These are phyloP conservation scores for Drosophila dives DNA, from an alignment of 2,888 invertebrate species.

Conservation along the genomic window DNA sequence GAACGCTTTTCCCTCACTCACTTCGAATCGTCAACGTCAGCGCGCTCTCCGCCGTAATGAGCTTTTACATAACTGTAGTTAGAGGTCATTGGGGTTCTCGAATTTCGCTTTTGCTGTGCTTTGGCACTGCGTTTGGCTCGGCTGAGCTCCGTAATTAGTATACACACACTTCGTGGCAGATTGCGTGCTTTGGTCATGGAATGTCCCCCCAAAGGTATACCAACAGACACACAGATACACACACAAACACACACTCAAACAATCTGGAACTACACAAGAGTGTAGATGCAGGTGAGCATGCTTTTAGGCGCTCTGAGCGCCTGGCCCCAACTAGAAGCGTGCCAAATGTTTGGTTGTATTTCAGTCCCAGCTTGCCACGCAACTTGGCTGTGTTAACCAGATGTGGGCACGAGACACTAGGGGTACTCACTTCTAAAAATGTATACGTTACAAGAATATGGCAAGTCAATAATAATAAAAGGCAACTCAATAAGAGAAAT, in stretches of 20 bases:
- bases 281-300: conserved; percentile 49
- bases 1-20: neutral
- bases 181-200: conserved; percentile 59
- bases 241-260: conserved; percentile 18
- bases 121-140: conserved; percentile 16
- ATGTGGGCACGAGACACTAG: conserved; percentile 12
- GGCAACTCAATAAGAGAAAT: neutral
- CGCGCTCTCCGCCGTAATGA: conserved; percentile 53
- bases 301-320: conserved; percentile 76
- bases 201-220: conserved; percentile 21
- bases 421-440: conserved; percentile 10
- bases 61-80: conserved; percentile 57
- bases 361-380: conserved; percentile 42
- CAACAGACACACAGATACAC: conserved; percentile 13
- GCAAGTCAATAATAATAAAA: neutral
- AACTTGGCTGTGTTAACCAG: conserved; percentile 12
- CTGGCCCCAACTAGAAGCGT: conserved; percentile 62
- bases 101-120: conserved; percentile 29
- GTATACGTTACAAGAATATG: neutral
- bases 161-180: conserved; percentile 32
- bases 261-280: conserved; percentile 15
- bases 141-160: conserved; percentile 62
- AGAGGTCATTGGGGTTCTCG: conserved; percentile 28
- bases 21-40: conserved; percentile 19
- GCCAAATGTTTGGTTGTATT: conserved; percentile 78